Evolutionary conservation across 2,113 vertebrate genomes (phyloP).

Genomic region (Caracal caracal): DNA sequence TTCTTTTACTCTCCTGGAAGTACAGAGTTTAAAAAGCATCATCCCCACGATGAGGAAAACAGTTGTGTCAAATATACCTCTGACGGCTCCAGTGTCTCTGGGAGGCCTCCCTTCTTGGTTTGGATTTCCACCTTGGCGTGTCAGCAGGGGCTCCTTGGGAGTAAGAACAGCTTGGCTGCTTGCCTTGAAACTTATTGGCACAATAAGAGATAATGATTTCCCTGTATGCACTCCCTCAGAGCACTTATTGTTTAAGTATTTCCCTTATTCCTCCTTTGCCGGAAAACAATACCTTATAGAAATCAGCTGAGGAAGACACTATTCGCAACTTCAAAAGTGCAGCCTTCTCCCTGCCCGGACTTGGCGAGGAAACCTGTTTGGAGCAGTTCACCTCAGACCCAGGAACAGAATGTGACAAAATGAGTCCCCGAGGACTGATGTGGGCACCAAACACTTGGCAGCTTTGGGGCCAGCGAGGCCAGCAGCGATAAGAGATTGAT

Average conservation of each 20-base stretch:
- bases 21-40: neutral
- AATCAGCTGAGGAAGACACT: constrained; percentile 70
- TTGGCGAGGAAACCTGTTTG: constrained; percentile 63
- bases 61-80: neutral
- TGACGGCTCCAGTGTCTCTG: neutral
- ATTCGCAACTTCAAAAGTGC: constrained; percentile 59
- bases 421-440: constrained; percentile 37
- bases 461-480: constrained; percentile 81
- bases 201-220: constrained; percentile 74
- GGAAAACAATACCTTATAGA: constrained; percentile 80
- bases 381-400: constrained; percentile 52
- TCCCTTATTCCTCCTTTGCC: constrained; percentile 80
- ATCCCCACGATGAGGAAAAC: neutral
- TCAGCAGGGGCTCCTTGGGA: neutral
- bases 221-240: constrained; percentile 71
- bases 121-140: neutral
- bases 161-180: constrained; percentile 65
- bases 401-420: constrained; percentile 67
- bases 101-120: neutral
- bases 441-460: constrained; percentile 61
- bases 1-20: neutral
- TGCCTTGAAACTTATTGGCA: constrained; percentile 75
- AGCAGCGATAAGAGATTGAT: constrained; percentile 83
- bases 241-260: constrained; percentile 77
- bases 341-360: constrained; percentile 14